Evolutionary conservation across 2,113 vertebrate species (phyloP).

Genomic region (Tautogolabrus adspersus): DNA sequence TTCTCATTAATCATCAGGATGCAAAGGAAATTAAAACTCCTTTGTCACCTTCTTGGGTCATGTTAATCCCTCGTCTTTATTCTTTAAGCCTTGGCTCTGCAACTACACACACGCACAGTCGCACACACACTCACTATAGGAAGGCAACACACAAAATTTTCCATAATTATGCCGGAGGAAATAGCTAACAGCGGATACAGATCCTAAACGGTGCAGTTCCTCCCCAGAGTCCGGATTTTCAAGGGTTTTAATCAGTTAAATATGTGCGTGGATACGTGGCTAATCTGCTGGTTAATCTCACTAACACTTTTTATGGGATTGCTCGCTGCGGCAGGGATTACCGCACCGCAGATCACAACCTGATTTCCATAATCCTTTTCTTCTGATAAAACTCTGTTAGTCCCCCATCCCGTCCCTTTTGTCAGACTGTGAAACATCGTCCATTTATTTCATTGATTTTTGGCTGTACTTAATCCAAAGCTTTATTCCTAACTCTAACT

Average conservation of each 20-base stretch:
- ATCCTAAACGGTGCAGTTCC: slow-evolving; percentile 55
- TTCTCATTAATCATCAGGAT: slow-evolving; percentile 52
- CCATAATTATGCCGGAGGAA: slow-evolving; percentile 64
- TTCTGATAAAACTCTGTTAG: slow-evolving; percentile 75
- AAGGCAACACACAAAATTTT: slow-evolving; percentile 25
- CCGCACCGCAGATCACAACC: slow-evolving; percentile 74
- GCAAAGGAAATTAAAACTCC: slow-evolving; percentile 51
- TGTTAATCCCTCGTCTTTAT: slow-evolving; percentile 53
- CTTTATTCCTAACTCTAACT: slow-evolving; percentile 8
- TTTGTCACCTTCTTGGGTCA: slow-evolving; percentile 31
- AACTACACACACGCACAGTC: slow-evolving; percentile 18
- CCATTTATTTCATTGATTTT: slow-evolving; percentile 48
- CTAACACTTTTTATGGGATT: slow-evolving; percentile 83
- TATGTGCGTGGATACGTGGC: slow-evolving; percentile 77
- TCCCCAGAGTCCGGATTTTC: slow-evolving; percentile 71
- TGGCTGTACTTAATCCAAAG: background rate
- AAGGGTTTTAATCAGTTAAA: slow-evolving; percentile 80
- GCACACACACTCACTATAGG: slow-evolving; percentile 21
- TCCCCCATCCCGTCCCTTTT: slow-evolving; percentile 60
- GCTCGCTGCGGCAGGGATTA: slow-evolving; percentile 75
- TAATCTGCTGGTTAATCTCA: slow-evolving; percentile 82
- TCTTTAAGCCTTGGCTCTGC: slow-evolving; percentile 30
- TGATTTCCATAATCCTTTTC: slow-evolving; percentile 80
- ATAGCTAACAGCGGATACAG: slow-evolving; percentile 49
- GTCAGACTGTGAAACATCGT: slow-evolving; percentile 52